Evolutionary conservation across 2,888 invertebrate genomes (phyloP), one percentile per base, ranked within the genome.

Genomic region (Willowsia nigromaculata): DNA sequence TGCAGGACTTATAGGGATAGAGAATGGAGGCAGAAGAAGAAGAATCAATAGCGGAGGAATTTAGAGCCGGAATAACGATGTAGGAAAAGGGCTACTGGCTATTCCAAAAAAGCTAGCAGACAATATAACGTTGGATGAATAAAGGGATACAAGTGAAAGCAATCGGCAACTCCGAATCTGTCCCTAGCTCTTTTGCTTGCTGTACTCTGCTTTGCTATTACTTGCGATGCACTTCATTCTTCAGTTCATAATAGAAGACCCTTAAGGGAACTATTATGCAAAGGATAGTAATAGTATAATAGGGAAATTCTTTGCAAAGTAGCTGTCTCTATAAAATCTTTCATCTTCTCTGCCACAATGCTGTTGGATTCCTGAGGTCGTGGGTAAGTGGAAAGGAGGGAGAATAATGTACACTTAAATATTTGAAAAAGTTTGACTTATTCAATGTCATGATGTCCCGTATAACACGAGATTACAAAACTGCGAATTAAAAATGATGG

Each of bases 111-210:
- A 6, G 53, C 74, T 15, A 53, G 50, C n/a, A 18, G 33, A 18
- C 53, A 9, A 33, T 4, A 53, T 30, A 53, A 30, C 13, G 78
- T 53, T 30, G 78, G 53, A 0, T 11, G 78, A 78, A 27, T 50
- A 78, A 78, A 33, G 53, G 50, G 53, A 33, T 18, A 43, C 7
- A 78, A 78, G 15, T 78, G 18, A 68, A 40, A 71, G 65, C 47
- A 59, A 68, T 86, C 86, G 86, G 86, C 65, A 53, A 65, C 76
- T 40, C 87, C 87, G 81, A 81, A 59, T 74, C 37, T 59, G 27
- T 59, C 59, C 59, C 65, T 65, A 68, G 37, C 11, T 71, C 47
- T 43, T 5, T 15, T 71, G 25, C 15, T 11, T 22, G n/a, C 13
- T 25, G 22, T 27, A 6, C 27, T 47, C 13, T 47, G n/a, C 27